Conservation (phyloP, 2,797 vertebrate genomes). For the Cryptoblepharus egeriae region DNA sequence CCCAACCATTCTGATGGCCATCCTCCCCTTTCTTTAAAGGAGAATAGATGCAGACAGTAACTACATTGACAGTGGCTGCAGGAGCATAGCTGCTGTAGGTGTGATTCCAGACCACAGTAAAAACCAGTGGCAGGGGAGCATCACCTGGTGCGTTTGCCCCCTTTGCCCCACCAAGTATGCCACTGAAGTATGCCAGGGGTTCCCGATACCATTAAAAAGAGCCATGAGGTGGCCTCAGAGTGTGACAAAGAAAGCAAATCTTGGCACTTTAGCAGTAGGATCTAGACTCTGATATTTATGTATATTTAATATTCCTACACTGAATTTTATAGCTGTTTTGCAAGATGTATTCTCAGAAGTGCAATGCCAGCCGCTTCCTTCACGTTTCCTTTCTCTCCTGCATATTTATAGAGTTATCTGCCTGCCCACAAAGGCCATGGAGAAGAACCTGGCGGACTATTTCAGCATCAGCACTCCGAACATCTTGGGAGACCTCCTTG, state of each 20-base stretch:
- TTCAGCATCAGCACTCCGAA: slow-evolving; percentile 60
- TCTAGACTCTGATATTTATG: neutral
- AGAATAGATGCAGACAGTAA: too few species aligned
- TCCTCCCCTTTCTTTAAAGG: too few species aligned
- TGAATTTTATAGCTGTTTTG: slow-evolving; percentile 49
- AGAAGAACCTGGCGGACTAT: slow-evolving; percentile 72
- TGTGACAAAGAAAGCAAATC: accelerated
- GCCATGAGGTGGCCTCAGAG: neutral
- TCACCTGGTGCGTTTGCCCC: too few species aligned
- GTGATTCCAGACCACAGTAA: too few species aligned
- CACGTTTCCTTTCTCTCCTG: slow-evolving; percentile 29
- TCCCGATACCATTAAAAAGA: neutral
- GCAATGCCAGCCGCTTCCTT: neutral
- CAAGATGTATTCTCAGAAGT: slow-evolving; percentile 29
- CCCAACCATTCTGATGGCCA: too few species aligned
- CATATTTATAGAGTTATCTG: slow-evolving; percentile 64
- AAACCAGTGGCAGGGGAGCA: too few species aligned
- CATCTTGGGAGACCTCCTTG: slow-evolving; percentile 56
- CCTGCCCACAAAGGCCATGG: slow-evolving; percentile 77
- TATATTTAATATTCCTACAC: slow-evolving; percentile 27
- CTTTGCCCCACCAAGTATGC: too few species aligned
- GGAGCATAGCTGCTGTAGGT: too few species aligned
- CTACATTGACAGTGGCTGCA: too few species aligned
- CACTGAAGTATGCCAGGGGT: neutral
- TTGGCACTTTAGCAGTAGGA: neutral